Evolutionary conservation across 2,888 invertebrate species (phyloP).

Genomic region (Plagodis pulveraria): DNA sequence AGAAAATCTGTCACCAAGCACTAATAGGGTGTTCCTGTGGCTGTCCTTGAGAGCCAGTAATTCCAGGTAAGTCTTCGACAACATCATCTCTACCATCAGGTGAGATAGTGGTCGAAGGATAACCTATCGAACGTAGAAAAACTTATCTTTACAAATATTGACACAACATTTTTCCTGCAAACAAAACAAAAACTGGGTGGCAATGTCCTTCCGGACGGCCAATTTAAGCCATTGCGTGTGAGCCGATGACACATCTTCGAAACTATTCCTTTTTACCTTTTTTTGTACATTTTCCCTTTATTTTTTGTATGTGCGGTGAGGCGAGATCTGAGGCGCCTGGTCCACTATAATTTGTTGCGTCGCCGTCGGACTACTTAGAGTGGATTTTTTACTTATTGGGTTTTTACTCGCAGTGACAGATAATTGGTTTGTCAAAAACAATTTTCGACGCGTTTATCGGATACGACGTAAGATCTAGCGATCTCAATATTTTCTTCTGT

Average conservation of each 20-base stretch:
- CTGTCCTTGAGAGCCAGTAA: too few species aligned
- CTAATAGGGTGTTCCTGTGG: too few species aligned
- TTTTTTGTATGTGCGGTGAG: slow-evolving; percentile 45
- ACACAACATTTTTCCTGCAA: slow-evolving; percentile 15
- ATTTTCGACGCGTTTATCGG: slow-evolving; percentile 43
- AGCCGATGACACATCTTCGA: slow-evolving; percentile 67
- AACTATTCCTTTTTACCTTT: slow-evolving; percentile 55
- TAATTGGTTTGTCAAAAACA: slow-evolving; percentile 52
- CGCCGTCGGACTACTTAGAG: slow-evolving; percentile 45
- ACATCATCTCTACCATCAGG: too few species aligned
- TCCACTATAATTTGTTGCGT: slow-evolving; percentile 70
- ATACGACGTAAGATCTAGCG: slow-evolving; percentile 32
- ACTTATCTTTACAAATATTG: slow-evolving; percentile 12
- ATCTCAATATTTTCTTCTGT: slow-evolving; percentile 24
- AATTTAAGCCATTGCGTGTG: slow-evolving; percentile 60
- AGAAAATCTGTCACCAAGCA: too few species aligned
- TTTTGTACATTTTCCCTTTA: slow-evolving; percentile 24
- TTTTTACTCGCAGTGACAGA: slow-evolving; percentile 48
- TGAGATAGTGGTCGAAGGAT: too few species aligned
- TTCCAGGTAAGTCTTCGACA: too few species aligned
- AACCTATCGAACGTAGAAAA: too few species aligned
- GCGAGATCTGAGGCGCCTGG: slow-evolving; percentile 68
- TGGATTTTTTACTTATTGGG: slow-evolving; percentile 49
- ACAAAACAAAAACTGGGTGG: slow-evolving; percentile 42
- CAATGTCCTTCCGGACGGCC: slow-evolving; percentile 49